These are phyloP conservation scores for Eurytemora carolleeae DNA, from an alignment of 1,140 invertebrate species.

Conservation along the genomic window DNA sequence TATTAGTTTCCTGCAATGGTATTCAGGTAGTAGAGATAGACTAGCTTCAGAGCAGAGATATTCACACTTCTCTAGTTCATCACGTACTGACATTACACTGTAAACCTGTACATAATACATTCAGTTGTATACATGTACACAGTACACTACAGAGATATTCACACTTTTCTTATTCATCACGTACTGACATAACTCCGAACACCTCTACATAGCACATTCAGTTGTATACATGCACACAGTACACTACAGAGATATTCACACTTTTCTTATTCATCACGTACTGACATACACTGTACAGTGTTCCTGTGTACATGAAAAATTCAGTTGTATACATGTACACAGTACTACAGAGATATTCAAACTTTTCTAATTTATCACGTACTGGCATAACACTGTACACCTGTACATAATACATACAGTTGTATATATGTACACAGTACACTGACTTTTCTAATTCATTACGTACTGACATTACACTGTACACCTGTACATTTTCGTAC, in stretches of 20 bases:
- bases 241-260: background rate
- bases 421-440: background rate
- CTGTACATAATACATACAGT: constrained; percentile 28
- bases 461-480: too few relatives aligned
- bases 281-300: too few relatives aligned
- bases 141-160: background rate
- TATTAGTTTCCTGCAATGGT: constrained; percentile 59
- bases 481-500: too few relatives aligned
- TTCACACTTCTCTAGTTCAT: constrained; percentile 45
- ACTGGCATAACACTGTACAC: constrained; percentile 49
- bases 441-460: background rate
- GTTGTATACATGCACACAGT: too few relatives aligned
- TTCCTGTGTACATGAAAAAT: too few relatives aligned
- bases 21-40: constrained; percentile 67
- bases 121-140: background rate
- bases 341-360: constrained; percentile 48
- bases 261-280: background rate
- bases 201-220: too few relatives aligned
- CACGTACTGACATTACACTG: constrained; percentile 44
- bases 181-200: too few relatives aligned
- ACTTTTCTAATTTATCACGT: constrained; percentile 43
- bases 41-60: constrained; percentile 60
- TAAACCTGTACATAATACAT: constrained; percentile 39
- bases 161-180: background rate
- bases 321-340: too few relatives aligned